Conservation (phyloP, 2,888 invertebrate species). For the Meghimatium bilineatum region DNA sequence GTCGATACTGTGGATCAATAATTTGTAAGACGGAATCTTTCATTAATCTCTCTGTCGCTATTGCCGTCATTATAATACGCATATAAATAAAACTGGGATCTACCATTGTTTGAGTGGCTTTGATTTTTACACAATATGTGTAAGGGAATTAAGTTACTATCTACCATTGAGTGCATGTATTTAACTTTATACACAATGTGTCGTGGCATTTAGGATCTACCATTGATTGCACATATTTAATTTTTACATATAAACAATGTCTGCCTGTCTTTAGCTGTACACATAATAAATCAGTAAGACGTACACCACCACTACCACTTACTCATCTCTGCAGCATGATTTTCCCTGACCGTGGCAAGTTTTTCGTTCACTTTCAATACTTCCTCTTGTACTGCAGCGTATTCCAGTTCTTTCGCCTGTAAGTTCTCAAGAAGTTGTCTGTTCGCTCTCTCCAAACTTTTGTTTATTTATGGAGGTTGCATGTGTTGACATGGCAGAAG, state of each 20-base stretch:
- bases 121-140: no score
- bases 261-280: not conserved
- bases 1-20: no score
- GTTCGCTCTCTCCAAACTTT: conserved; percentile 69
- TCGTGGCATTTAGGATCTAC: no score
- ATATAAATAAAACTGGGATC: no score
- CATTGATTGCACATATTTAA: not conserved
- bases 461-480: not conserved
- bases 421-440: conserved; percentile 65
- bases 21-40: no score
- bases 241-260: not conserved
- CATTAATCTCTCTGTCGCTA: no score
- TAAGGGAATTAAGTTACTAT: no score
- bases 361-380: conserved; percentile 68
- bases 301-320: not conserved
- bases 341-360: conserved; percentile 67
- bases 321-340: conserved; percentile 71
- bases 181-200: no score
- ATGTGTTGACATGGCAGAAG: not conserved
- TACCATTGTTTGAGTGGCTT: no score
- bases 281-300: not conserved
- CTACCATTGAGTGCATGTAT: no score
- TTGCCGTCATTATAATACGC: no score
- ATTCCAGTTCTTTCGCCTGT: conserved; percentile 67
- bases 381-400: conserved; percentile 67